phyloP scores from a whole-genome alignment of 2,797 vertebrate species.

The Tiaroga cobitis region DNA sequence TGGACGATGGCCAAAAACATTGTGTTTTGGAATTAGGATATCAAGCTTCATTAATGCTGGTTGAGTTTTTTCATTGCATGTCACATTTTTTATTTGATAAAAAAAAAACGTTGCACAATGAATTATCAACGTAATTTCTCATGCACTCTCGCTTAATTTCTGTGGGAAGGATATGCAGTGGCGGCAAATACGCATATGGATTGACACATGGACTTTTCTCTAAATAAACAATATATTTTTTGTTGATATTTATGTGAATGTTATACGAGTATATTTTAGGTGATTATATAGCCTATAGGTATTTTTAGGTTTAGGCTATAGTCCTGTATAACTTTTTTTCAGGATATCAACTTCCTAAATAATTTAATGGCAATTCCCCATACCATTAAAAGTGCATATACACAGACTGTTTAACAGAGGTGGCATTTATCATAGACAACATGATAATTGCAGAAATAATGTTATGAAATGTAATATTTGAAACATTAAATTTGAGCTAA shows the following conservation, averaged over 20 bases:
- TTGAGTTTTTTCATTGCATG: slow-evolving; percentile 84
- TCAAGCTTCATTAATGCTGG: slow-evolving; percentile 93
- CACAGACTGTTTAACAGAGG: not conserved
- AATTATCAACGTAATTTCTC: slow-evolving; percentile 90
- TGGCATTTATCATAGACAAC: not conserved
- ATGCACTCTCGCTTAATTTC: slow-evolving; percentile 70
- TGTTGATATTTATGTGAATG: not conserved
- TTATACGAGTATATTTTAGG: not conserved
- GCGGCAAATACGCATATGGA: not conserved
- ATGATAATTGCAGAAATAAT: not conserved
- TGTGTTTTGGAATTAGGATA: slow-evolving; percentile 84
- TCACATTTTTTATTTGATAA: slow-evolving; percentile 89
- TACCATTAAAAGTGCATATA: not conserved
- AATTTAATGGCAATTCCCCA: not conserved
- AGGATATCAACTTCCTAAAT: not conserved
- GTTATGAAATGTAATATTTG: not conserved
- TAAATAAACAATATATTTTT: no score
- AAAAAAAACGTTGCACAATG: slow-evolving; percentile 96
- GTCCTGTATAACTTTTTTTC: no score
- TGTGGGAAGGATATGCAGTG: not conserved
- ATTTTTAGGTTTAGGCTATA: not conserved
- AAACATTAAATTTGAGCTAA: not conserved
- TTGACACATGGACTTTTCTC: not conserved
- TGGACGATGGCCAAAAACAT: not conserved
- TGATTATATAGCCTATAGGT: not conserved